Base-by-base conservation (phyloP, 30 jellyfish, hydroid and myxozoan species). In the Catostylus mosaicus region DNA sequence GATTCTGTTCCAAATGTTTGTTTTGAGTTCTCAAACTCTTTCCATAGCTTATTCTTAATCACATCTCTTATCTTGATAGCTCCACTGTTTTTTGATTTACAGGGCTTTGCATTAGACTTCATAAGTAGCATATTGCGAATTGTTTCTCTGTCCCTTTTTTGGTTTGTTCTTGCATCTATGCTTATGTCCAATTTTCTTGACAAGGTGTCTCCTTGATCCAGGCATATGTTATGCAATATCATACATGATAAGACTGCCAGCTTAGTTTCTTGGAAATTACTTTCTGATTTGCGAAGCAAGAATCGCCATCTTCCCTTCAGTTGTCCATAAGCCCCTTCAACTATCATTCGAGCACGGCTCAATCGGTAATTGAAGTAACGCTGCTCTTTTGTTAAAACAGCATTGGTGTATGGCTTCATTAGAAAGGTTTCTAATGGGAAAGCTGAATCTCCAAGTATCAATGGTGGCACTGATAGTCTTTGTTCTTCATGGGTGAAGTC, bases 181-280 rank as follows among this genome's bases (percentile, higher is more conserved):
- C 52, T 10, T 31, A 82, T 19, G 52, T 82, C 87, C 27, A 67
- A 65, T 45, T 56, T 35, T 16, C 64, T 30, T 12, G 87, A 86
- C 51, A 68, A n/a, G 6, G 79, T 63, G 57, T 65, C 91, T 18
- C 91, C 91, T 20, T 45, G 10, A 18, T 77, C 88, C 11, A 76
- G 65, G 74, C 92, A 86, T 50, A 86, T 66, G 47, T 76, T 86
- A 70, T 86, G 96, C 60, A 86, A 77, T n/a, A 86, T 92, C 12
- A 86, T 33, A 59, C 96, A 86, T 48, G 96, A 80, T 8, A 86
- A 33, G 43, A 79, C 46, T 30, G 46, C 48, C 32, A 59, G 34
- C 67, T 85, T 82, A 43, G 40, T n/a, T 45, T 86, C 69, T 5
- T 76, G 6, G 56, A 16, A 38, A 48, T 73, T 52, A 50, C 92